Base-by-base conservation (phyloP, 2,113 vertebrate species). In the Onychorhynchus coronatus region DNA sequence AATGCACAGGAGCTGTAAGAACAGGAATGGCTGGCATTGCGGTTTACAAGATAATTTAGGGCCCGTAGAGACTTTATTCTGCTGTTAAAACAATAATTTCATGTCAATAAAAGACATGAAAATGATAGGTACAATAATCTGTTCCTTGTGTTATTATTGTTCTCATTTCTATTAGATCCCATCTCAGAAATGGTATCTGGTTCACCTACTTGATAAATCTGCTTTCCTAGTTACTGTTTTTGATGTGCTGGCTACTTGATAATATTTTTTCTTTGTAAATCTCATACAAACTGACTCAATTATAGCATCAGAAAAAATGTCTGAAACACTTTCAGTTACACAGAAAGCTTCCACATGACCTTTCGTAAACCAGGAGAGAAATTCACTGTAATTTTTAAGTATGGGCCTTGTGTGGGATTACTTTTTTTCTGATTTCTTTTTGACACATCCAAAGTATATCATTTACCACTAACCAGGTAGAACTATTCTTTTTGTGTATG, bases 381-480 rank as follows among this genome's bases (percentile, higher is more conserved):
- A 93, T 88, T 63, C 91, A 42, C 25, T 85, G 47, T 70, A 79
- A 37, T 62, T 94, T 89, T 90, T 81, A 79, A 93, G 25, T 46
- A 37, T 17, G 9, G 44, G 28, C 15, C 25, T 58, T 74, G 42
- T 76, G 27, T 74, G 31, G 28, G 73, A 72, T 91, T 52, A 70
- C 33, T 68, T 85, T 91, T 93, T 81, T 93, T n/a, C 55, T 84
- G 25, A 75, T 35, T 95, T 72, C 7, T 20, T 68, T 94, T 74
- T 95, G 93, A 95, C 31, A 27, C 47, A 95, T 97, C 91, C 93
- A 55, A 95, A 94, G 46, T 93, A 91, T 75, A 72, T 93, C 85
- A 92, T 94, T 97, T 95, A 88, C 91, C 86, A 94, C 63, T 93
- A 94, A 86, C 56, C 59, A 97, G 93, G 83, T 96, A 97, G 73